Conservation (phyloP, 2,113 vertebrate genomes). For the Leuciscus idus region DNA sequence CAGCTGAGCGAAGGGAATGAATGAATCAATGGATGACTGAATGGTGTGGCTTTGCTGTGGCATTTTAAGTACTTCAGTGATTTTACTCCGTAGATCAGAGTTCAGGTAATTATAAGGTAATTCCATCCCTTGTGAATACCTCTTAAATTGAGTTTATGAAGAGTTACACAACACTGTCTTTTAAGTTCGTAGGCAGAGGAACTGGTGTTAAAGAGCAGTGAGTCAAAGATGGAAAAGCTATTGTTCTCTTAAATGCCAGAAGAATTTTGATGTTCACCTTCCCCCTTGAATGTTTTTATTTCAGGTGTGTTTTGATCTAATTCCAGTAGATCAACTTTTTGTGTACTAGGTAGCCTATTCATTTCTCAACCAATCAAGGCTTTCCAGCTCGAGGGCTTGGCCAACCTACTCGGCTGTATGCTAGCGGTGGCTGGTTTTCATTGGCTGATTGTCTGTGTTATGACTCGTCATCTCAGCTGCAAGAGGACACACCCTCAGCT, state of each 20-base stretch:
- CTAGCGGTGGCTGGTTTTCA: constrained; percentile 36
- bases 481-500: background rate
- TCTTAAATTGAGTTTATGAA: background rate
- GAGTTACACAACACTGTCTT: background rate
- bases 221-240: background rate
- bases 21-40: background rate
- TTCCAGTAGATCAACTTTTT: constrained; percentile 42
- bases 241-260: background rate
- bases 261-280: background rate
- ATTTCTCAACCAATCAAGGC: constrained; percentile 41
- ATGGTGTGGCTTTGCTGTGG: background rate
- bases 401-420: background rate
- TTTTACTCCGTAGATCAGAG: background rate
- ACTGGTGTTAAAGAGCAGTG: background rate
- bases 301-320: background rate
- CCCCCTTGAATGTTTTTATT: background rate
- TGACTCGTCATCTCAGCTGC: constrained; percentile 29
- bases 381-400: constrained; percentile 36
- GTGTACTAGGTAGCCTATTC: background rate
- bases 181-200: background rate
- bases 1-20: background rate
- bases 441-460: constrained; percentile 16
- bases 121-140: background rate
- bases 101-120: background rate
- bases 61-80: background rate